Conservation (phyloP, 2,888 invertebrate species). For the Brachylomia viminalis region DNA sequence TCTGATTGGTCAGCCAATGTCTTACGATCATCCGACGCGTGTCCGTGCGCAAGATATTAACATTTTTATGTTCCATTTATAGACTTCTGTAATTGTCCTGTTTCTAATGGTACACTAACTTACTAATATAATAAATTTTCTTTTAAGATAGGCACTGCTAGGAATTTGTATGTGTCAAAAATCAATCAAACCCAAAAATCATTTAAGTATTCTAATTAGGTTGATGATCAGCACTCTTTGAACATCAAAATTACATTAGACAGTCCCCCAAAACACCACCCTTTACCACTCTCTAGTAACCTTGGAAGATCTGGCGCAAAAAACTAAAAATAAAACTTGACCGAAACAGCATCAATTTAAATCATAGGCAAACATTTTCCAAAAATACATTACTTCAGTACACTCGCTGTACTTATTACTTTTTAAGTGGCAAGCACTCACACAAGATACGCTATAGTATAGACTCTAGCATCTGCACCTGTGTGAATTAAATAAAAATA, state of each 20-base stretch:
- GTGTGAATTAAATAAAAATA: no score
- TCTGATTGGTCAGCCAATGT: constrained; percentile 71
- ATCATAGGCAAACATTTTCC: background rate
- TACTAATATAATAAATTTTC: background rate
- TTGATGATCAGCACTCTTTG: no score
- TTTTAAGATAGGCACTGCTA: no score
- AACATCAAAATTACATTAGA: no score
- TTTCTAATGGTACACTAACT: constrained; percentile 2
- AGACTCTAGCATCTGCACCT: no score
- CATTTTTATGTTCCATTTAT: constrained; percentile 52
- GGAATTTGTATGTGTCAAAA: no score
- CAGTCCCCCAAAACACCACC: no score
- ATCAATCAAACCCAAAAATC: no score
- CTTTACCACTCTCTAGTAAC: no score
- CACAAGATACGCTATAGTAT: background rate
- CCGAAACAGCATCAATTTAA: background rate
- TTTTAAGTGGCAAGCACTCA: background rate
- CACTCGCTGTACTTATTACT: background rate
- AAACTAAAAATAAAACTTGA: no score
- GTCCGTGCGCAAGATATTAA: constrained; percentile 52
- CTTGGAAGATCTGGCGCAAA: no score
- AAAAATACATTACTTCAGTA: background rate
- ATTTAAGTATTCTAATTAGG: no score
- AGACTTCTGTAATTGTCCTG: constrained; percentile 32
- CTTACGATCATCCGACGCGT: constrained; percentile 68